Conservation (phyloP, 37 sponge, comb jelly and placozoan species). For the Corticium candelabrum region DNA sequence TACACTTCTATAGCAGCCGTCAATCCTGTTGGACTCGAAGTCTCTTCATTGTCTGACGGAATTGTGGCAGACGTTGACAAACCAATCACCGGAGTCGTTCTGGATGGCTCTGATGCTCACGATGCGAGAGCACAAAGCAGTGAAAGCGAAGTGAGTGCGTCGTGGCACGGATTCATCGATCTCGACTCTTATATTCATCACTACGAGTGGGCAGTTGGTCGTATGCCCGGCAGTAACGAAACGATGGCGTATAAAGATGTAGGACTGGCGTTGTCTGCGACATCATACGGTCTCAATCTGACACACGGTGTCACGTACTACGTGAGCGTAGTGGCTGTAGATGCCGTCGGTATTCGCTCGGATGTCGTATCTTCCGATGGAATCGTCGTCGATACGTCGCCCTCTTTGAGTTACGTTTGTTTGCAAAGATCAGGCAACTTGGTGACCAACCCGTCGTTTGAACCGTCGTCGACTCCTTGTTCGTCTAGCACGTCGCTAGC, state of each 20-base stretch:
- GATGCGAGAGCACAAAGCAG: constrained; percentile 22
- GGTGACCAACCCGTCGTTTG: constrained; percentile 48
- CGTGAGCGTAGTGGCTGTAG: constrained; percentile 34
- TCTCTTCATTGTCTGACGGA: constrained; percentile 39
- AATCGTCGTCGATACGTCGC: constrained; percentile 25
- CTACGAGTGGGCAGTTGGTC: constrained; percentile 42
- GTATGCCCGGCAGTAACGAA: neutral
- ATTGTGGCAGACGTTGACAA: constrained; percentile 43
- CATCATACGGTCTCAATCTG: constrained; percentile 14
- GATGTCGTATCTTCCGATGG: constrained; percentile 14
- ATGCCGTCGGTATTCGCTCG: constrained; percentile 36
- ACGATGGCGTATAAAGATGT: constrained; percentile 11
- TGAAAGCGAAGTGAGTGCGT: neutral
- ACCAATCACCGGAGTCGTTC: constrained; percentile 31
- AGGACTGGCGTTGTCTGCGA: constrained; percentile 21
- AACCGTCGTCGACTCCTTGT: constrained; percentile 9
- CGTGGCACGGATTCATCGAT: constrained; percentile 57
- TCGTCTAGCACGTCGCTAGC: neutral
- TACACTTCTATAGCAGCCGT: neutral
- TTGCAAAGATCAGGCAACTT: neutral
- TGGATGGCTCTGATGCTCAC: constrained; percentile 10
- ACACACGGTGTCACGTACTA: constrained; percentile 29
- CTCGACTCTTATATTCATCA: constrained; percentile 36
- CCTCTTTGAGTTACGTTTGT: neutral
- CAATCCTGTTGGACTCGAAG: neutral